Percentiles rank a stretch among this genome's conserved stretches.
Conservation (phyloP, 2,113 vertebrate species). For the Sturnira hondurensis region DNA sequence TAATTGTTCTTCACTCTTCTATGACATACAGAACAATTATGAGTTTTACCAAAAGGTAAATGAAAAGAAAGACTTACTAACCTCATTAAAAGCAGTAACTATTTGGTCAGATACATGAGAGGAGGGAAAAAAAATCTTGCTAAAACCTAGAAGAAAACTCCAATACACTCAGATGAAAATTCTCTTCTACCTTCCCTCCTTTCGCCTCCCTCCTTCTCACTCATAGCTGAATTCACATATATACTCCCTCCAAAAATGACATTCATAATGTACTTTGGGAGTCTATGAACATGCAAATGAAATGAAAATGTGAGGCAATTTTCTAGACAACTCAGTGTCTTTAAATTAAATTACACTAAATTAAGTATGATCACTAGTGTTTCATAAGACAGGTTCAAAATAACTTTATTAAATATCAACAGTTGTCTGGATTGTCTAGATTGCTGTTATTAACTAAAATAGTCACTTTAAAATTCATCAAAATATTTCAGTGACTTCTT, state of each 20-base stretch:
- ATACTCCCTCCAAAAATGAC: not conserved
- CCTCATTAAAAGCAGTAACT: not conserved
- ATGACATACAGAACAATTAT: not conserved
- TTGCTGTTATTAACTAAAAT: constrained; percentile 45
- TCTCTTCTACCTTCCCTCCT: not conserved
- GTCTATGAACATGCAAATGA: constrained; percentile 45
- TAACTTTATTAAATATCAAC: constrained; percentile 48
- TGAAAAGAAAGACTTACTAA: not conserved
- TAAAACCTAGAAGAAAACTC: not conserved
- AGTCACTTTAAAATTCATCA: constrained; percentile 23
- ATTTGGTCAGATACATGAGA: not conserved
- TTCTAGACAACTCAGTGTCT: constrained; percentile 40
- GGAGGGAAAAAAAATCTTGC: not conserved
- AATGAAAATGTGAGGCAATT: constrained; percentile 47
- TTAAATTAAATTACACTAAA: constrained; percentile 50
- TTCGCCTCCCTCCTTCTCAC: not conserved
- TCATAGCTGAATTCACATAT: not conserved
- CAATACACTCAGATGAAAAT: not conserved
- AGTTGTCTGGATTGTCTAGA: constrained; percentile 34
- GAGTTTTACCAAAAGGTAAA: not conserved
- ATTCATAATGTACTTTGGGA: not conserved
- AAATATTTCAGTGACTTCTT: constrained; percentile 20
- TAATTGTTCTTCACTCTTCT: constrained; percentile 57
- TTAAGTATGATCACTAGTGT: constrained; percentile 30
- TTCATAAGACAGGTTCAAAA: constrained; percentile 23